Conservation (phyloP, 2,888 invertebrate genomes). For the Lochmaea crataegi region DNA sequence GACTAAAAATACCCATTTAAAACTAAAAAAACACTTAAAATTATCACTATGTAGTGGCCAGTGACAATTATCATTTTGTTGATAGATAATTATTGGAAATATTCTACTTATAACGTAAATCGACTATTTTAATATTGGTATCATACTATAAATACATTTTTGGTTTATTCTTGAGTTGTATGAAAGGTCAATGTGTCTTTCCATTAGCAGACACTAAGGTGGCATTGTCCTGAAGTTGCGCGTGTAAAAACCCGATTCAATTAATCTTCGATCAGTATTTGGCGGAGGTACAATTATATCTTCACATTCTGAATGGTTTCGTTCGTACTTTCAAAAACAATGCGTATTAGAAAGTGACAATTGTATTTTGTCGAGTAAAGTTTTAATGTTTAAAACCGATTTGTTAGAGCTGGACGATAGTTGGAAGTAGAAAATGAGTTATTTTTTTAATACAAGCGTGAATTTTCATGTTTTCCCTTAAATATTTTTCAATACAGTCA, state of each 20-base stretch:
- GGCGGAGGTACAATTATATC: background rate
- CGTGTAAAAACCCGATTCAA: background rate
- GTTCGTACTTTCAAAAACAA: background rate
- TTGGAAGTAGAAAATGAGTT: too few species aligned
- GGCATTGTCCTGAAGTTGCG: background rate
- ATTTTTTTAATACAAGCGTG: too few species aligned
- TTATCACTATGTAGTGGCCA: too few species aligned
- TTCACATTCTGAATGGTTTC: background rate
- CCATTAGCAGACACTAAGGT: background rate
- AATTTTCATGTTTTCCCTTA: too few species aligned
- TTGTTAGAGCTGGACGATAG: background rate
- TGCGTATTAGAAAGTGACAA: background rate
- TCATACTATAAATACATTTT: background rate
- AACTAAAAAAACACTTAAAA: too few species aligned
- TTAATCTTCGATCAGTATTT: background rate
- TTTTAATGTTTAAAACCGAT: background rate
- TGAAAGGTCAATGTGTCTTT: background rate
- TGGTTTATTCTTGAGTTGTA: background rate
- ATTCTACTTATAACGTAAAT: too few species aligned
- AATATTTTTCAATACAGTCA: too few species aligned
- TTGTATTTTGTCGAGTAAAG: background rate
- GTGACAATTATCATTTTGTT: too few species aligned
- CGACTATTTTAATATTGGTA: too few species aligned
- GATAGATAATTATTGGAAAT: too few species aligned
- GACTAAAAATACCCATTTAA: too few species aligned